phyloP scores from a whole-genome alignment of 2,113 vertebrate species.

The Amazona guildingii region DNA sequence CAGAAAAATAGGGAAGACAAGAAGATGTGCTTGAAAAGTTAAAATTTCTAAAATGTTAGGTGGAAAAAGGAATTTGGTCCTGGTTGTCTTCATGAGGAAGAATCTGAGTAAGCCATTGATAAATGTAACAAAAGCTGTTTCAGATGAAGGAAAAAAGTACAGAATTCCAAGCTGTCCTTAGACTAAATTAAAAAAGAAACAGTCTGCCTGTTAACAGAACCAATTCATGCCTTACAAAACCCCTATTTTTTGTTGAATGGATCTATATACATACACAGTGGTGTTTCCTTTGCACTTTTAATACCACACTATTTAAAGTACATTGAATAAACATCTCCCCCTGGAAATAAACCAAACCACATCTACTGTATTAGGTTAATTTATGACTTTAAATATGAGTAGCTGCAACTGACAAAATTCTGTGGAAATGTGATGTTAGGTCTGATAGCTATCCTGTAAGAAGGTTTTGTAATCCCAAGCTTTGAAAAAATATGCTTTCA shows the following conservation, averaged over 20 bases:
- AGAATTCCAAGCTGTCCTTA: neutral
- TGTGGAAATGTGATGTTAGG: neutral
- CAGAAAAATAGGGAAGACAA: neutral
- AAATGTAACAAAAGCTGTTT: neutral
- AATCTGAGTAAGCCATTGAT: neutral
- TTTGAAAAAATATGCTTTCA: neutral
- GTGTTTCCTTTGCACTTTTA: neutral
- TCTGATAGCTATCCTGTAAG: neutral
- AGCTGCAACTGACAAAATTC: neutral
- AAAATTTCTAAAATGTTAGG: neutral
- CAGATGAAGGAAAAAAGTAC: neutral
- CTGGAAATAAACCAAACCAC: conserved; percentile 12
- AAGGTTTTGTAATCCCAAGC: neutral
- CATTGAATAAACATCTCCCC: neutral
- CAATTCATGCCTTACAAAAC: neutral
- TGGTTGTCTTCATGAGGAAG: neutral
- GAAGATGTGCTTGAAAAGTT: neutral
- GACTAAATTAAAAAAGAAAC: neutral
- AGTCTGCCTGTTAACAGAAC: neutral
- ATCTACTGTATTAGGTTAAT: neutral
- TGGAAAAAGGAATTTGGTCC: neutral
- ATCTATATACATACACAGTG: neutral
- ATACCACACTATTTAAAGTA: neutral
- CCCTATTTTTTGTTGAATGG: neutral
- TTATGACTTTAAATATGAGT: neutral